phyloP scores from a whole-genome alignment of 2,113 vertebrate species.

The Hemiscyllium ocellatum region DNA sequence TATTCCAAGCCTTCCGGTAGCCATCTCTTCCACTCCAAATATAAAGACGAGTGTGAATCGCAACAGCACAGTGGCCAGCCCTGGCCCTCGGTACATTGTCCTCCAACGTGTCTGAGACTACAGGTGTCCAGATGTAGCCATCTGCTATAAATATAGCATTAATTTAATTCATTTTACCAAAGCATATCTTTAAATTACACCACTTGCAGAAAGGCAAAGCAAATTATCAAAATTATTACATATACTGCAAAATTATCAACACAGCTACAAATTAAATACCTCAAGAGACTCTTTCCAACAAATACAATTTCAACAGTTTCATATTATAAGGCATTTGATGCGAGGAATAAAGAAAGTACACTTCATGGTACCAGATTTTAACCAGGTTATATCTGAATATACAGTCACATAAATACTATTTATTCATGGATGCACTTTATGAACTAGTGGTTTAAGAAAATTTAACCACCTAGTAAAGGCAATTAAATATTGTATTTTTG shows the following conservation, averaged over 20 bases:
- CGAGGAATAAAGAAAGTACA: too few relatives aligned
- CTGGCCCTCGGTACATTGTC: conserved; percentile 76
- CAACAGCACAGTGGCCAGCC: conserved; percentile 81
- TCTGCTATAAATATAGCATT: conserved; percentile 58
- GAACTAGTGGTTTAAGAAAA: not conserved
- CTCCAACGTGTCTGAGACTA: conserved; percentile 67
- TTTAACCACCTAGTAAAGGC: not conserved
- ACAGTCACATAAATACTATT: not conserved
- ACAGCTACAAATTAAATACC: too few relatives aligned
- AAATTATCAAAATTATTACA: not conserved
- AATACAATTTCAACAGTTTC: not conserved
- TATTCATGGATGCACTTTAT: not conserved
- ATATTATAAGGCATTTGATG: not conserved
- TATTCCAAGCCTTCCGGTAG: conserved; percentile 85
- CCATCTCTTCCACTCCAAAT: conserved; percentile 95
- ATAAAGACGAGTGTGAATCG: conserved; percentile 84
- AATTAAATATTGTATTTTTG: not conserved
- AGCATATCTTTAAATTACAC: not conserved
- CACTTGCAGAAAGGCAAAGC: not conserved
- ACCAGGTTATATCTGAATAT: not conserved
- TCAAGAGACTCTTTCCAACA: not conserved
- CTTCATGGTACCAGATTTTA: not conserved
- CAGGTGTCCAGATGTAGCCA: conserved; percentile 72
- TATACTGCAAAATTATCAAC: too few relatives aligned
- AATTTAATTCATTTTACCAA: conserved; percentile 8